Evolutionary conservation across 2,888 invertebrate genomes (phyloP).

Genomic region (Papilio elwesi): DNA sequence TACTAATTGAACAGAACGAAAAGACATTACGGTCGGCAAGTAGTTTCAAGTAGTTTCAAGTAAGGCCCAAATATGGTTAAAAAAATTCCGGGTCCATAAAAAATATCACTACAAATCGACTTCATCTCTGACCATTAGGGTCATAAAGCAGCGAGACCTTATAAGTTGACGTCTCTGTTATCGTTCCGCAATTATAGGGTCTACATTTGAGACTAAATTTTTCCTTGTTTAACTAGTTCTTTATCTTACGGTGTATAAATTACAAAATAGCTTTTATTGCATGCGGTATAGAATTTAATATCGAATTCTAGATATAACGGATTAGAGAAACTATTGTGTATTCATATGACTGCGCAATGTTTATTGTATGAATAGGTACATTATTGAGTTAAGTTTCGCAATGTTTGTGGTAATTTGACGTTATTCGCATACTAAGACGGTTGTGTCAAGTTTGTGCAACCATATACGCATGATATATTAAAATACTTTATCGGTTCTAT

Average conservation of each 20-base stretch:
- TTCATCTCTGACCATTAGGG: too few relatives aligned
- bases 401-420: conserved; percentile 14
- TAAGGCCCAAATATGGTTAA: too few relatives aligned
- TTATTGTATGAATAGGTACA: neutral
- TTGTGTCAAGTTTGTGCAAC: conserved; percentile 5
- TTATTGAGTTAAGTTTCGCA: conserved; percentile 4
- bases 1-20: neutral
- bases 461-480: neutral
- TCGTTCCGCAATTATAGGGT: too few relatives aligned
- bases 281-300: neutral
- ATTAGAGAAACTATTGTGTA: neutral
- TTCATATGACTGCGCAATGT: neutral
- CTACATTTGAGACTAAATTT: too few relatives aligned
- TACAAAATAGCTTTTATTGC: neutral
- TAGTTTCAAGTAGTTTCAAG: too few relatives aligned
- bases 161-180: too few relatives aligned
- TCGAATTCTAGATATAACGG: neutral
- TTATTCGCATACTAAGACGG: conserved; percentile 10
- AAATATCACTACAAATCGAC: too few relatives aligned
- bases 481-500: neutral
- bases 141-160: too few relatives aligned
- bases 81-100: too few relatives aligned
- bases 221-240: too few relatives aligned
- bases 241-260: too few relatives aligned
- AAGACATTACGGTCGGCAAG: too few relatives aligned